These are phyloP conservation scores for Xylocopa sonorina DNA, from an alignment of 1,140 invertebrate genomes.

Conservation along the genomic window DNA sequence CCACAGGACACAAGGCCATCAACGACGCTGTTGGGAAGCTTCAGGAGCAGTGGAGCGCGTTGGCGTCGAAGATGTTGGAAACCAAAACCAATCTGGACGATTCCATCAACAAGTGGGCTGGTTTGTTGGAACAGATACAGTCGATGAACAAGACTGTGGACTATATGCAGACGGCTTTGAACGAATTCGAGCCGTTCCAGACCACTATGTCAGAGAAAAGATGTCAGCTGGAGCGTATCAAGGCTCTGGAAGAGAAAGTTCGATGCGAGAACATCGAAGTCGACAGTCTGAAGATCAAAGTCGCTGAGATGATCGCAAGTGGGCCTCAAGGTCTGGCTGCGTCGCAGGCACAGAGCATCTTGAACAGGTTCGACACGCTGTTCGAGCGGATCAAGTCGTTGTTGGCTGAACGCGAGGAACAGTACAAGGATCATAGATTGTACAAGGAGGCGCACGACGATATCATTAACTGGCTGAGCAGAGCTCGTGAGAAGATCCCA, in stretches of 20 bases:
- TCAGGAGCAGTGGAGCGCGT: slow-evolving; percentile 94
- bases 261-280: slow-evolving; percentile 96
- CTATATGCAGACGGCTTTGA: slow-evolving; percentile 87
- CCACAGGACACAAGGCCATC: slow-evolving; percentile 92
- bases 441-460: slow-evolving; percentile 96
- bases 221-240: slow-evolving; percentile 91
- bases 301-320: slow-evolving; percentile 92
- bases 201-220: slow-evolving; percentile 92
- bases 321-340: slow-evolving; percentile 92
- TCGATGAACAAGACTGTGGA: slow-evolving; percentile 91
- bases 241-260: slow-evolving; percentile 93
- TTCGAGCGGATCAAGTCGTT: slow-evolving; percentile 85
- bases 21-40: slow-evolving; percentile 91
- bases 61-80: slow-evolving; percentile 94
- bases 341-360: slow-evolving; percentile 91
- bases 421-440: slow-evolving; percentile 92
- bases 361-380: slow-evolving; percentile 83
- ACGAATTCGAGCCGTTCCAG: slow-evolving; percentile 89
- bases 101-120: slow-evolving; percentile 94
- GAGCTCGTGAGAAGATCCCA: slow-evolving; percentile 94
- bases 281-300: slow-evolving; percentile 92
- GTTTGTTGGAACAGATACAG: slow-evolving; percentile 93
- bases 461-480: slow-evolving; percentile 90
- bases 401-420: slow-evolving; percentile 89
- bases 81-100: slow-evolving; percentile 94